These are phyloP conservation scores for Candoia aspera DNA, from an alignment of 2,113 vertebrate genomes.

Conservation along the genomic window DNA sequence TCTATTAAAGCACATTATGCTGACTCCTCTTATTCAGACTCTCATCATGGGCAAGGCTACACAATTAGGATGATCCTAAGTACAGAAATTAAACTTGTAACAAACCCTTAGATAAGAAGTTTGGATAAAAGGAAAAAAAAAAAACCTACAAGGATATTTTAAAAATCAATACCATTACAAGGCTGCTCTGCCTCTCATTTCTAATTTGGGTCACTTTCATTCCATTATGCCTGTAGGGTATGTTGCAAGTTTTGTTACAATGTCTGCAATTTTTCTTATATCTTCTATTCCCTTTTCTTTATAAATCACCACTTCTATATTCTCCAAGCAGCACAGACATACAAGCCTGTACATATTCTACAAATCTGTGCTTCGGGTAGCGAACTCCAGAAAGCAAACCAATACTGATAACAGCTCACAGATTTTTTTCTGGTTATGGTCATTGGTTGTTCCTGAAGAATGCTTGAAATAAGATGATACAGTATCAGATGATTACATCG, in stretches of 20 bases:
- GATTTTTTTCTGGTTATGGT: not conserved
- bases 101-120: not conserved
- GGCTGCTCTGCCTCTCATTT: not conserved
- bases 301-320: constrained; percentile 54
- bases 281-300: constrained; percentile 26
- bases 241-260: constrained; percentile 31
- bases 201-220: constrained; percentile 38
- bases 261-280: not conserved
- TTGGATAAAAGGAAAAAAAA: not conserved
- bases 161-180: not conserved
- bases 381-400: not conserved
- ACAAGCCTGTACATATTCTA: constrained; percentile 47
- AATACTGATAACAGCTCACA: not conserved
- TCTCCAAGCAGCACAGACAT: constrained; percentile 24
- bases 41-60: not conserved
- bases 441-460: constrained; percentile 9
- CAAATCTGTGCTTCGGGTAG: constrained; percentile 43
- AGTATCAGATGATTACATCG: constrained; percentile 8
- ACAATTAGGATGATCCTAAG: no score
- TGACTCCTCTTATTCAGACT: not conserved
- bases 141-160: constrained; percentile 6
- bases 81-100: not conserved
- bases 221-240: constrained; percentile 32
- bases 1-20: not conserved
- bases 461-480: not conserved